Conservation (phyloP, 2,113 vertebrate genomes). For the Phalacrocorax pelagicus region DNA sequence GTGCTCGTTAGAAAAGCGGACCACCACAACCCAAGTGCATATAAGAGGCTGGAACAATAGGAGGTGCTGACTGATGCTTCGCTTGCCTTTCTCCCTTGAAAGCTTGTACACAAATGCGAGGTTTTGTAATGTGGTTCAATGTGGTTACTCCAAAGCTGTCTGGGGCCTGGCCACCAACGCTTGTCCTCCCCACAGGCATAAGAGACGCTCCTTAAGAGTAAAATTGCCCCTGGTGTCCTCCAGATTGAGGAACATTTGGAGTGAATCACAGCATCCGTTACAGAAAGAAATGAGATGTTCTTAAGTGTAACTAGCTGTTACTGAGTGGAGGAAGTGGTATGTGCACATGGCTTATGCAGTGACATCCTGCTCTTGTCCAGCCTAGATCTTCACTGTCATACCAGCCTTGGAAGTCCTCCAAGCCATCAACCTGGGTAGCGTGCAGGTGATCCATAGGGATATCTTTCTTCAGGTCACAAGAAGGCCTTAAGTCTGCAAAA, state of each 20-base stretch:
- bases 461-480: neutral
- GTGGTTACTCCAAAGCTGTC: neutral
- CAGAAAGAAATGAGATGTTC: neutral
- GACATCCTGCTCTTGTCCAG: neutral
- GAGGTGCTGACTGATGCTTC: neutral
- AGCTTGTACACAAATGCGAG: neutral
- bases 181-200: neutral
- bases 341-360: neutral
- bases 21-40: neutral
- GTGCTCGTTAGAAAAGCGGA: neutral
- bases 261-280: neutral
- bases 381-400: neutral
- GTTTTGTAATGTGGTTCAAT: neutral
- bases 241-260: neutral
- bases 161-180: neutral
- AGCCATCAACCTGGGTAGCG: neutral
- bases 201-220: neutral
- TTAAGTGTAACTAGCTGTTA: neutral
- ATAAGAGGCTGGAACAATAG: neutral
- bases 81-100: neutral
- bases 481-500: neutral
- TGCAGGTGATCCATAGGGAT: neutral
- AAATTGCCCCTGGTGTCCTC: neutral
- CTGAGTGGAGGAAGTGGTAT: neutral
- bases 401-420: neutral